A percentile compares a stretch with the other conserved stretches of the same genome.
These are phyloP conservation scores for Galaxea fascicularis DNA, from an alignment of 92 coral and sea anemone species.

Conservation along the genomic window DNA sequence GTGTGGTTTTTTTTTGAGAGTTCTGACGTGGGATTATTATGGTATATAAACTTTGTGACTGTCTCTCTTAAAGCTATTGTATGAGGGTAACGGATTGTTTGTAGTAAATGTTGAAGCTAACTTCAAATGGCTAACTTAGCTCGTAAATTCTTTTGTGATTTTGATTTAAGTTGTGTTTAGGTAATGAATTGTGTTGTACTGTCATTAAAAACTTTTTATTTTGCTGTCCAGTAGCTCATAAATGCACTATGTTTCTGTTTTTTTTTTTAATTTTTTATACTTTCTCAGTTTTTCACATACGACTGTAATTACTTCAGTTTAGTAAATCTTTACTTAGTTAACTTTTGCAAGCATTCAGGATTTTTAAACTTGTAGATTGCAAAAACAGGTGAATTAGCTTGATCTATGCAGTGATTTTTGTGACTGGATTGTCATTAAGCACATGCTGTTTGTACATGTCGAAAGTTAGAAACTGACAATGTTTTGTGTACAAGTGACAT, in stretches of 20 bases:
- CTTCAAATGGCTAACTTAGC: neutral
- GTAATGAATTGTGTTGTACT: neutral
- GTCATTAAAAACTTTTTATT: neutral
- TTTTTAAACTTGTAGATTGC: too few species aligned
- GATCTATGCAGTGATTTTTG: too few species aligned
- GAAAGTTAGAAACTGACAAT: too few species aligned
- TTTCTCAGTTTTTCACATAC: neutral
- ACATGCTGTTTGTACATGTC: too few species aligned
- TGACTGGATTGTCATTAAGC: too few species aligned
- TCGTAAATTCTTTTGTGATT: neutral
- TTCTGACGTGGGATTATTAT: slow-evolving; percentile 6
- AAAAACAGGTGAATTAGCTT: too few species aligned
- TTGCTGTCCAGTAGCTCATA: neutral
- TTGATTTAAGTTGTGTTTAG: neutral
- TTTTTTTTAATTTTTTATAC: neutral
- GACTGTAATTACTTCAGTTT: too few species aligned
- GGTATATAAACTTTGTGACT: slow-evolving; percentile 18
- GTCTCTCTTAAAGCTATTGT: slow-evolving; percentile 3
- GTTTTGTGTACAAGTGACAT: too few species aligned
- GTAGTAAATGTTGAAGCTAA: neutral
- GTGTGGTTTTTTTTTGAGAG: neutral
- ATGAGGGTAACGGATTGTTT: neutral
- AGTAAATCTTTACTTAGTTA: too few species aligned
- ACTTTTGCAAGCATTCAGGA: too few species aligned
- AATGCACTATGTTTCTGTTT: neutral